phyloP scores from a whole-genome alignment of 2,888 invertebrate species.

The Marasmarcha lunaedactyla region DNA sequence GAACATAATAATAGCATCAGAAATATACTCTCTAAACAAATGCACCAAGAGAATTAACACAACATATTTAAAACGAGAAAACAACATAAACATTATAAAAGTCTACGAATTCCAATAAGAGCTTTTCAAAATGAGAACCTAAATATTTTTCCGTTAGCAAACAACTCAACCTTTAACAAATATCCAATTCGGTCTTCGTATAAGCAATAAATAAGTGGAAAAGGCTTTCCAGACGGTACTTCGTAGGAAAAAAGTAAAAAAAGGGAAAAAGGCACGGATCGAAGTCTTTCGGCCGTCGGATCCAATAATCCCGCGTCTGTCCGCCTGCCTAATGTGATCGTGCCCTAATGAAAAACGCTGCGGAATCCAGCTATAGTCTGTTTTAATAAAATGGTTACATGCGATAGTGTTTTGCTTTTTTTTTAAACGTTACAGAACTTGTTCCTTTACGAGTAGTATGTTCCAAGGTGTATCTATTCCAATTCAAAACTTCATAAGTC shows the following conservation, averaged over 20 bases:
- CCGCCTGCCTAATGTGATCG: constrained; percentile 69
- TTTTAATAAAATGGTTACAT: constrained; percentile 4
- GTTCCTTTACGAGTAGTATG: no score
- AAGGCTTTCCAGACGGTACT: constrained; percentile 64
- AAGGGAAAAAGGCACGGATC: constrained; percentile 57
- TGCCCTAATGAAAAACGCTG: constrained; percentile 66
- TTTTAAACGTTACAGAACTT: no score
- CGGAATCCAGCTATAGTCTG: constrained; percentile 28
- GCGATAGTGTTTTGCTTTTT: constrained; percentile 1
- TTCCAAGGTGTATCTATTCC: no score
- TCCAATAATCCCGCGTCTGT: constrained; percentile 69
- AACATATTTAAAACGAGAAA: no score
- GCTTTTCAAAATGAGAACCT: constrained; percentile 21
- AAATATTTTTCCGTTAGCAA: constrained; percentile 47
- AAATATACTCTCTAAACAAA: no score
- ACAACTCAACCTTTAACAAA: constrained; percentile 60
- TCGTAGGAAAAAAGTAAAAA: constrained; percentile 29
- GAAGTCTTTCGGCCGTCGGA: constrained; percentile 68
- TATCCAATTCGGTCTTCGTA: constrained; percentile 66
- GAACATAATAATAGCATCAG: no score
- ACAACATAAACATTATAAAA: no score
- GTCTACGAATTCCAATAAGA: constrained; percentile 21
- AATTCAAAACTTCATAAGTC: no score
- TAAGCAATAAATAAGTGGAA: constrained; percentile 71
- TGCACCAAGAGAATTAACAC: no score